Percentiles rank a stretch among this genome's conserved stretches.
phyloP scores from a whole-genome alignment of 2,797 vertebrate species.

The Melanotaenia pygmaea region DNA sequence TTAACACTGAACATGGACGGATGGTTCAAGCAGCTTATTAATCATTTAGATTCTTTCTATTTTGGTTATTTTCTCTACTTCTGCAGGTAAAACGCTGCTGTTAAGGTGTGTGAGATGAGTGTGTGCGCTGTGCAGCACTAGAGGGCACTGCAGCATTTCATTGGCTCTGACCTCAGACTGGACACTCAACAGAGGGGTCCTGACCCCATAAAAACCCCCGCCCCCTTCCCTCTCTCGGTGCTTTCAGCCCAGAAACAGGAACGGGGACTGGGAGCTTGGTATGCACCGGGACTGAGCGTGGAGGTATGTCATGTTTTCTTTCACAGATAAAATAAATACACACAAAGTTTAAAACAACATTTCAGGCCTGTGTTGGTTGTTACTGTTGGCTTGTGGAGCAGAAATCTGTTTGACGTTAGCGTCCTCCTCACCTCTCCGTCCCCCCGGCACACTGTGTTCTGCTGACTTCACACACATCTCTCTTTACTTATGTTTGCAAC shows the following conservation, averaged over 20 bases:
- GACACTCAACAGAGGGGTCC: constrained; percentile 73
- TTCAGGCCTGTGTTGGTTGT: constrained; percentile 74
- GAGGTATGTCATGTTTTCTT: constrained; percentile 84
- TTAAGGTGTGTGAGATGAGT: constrained; percentile 21
- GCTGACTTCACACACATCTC: constrained; percentile 70
- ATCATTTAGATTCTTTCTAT: too few relatives aligned
- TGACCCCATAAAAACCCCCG: constrained; percentile 69
- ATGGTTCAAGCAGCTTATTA: not conserved
- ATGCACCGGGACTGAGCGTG: constrained; percentile 77
- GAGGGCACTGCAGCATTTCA: constrained; percentile 92
- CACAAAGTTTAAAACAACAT: constrained; percentile 84
- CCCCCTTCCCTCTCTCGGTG: constrained; percentile 51
- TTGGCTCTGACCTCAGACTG: constrained; percentile 84
- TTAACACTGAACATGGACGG: too few relatives aligned
- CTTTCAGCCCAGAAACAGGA: constrained; percentile 65
- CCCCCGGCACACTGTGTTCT: constrained; percentile 62
- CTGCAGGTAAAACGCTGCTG: not conserved
- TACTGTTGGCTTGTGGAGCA: constrained; percentile 79
- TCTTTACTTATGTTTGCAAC: constrained; percentile 36
- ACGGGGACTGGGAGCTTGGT: constrained; percentile 66
- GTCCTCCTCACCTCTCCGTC: constrained; percentile 77
- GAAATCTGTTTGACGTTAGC: constrained; percentile 81
- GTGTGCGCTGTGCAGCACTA: constrained; percentile 82
- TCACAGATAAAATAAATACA: constrained; percentile 83
- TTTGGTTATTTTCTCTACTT: too few relatives aligned